Conservation (phyloP, 2,797 vertebrate species). For the Pseudochirops corinnae region DNA sequence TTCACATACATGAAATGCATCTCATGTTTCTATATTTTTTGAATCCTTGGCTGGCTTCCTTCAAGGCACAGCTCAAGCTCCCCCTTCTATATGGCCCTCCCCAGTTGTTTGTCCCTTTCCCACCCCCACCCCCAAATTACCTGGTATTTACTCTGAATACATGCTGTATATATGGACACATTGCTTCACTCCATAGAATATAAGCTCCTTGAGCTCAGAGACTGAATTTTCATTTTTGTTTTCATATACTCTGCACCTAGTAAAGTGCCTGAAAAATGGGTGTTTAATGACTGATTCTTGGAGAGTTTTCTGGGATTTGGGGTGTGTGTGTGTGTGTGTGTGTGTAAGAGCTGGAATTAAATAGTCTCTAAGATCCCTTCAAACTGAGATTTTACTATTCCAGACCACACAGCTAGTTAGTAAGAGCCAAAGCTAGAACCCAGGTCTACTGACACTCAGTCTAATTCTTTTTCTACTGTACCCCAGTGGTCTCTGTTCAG, state of each 20-base stretch:
- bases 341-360: background rate
- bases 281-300: background rate
- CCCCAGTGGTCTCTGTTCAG: background rate
- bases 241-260: background rate
- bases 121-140: background rate
- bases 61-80: background rate
- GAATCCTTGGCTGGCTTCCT: background rate
- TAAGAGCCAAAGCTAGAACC: background rate
- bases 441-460: background rate
- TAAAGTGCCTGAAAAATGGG: background rate
- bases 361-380: background rate
- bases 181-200: background rate
- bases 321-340: background rate
- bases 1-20: background rate
- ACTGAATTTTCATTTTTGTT: background rate
- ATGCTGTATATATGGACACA: background rate
- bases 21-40: background rate
- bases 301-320: background rate
- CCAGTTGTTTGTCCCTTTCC: background rate
- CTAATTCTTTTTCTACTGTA: background rate
- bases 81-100: background rate
- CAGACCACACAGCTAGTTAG: background rate
- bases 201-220: background rate
- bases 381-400: background rate
- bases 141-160: background rate